Conservation (phyloP, 2,113 vertebrate species). For the Lycaon pictus region DNA sequence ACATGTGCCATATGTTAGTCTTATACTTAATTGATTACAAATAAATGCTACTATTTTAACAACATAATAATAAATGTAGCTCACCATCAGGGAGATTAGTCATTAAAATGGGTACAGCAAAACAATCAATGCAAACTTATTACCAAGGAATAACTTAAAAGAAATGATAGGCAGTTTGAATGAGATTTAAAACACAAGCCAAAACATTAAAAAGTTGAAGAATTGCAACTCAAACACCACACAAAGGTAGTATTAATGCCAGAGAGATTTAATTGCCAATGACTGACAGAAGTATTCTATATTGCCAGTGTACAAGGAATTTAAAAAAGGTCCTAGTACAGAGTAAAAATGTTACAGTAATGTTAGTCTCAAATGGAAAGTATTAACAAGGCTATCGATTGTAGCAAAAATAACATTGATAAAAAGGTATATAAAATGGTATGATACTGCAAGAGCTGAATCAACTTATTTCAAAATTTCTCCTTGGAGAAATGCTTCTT, state of each 20-base stretch:
- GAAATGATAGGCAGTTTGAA: conserved; percentile 6
- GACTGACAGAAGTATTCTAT: not conserved
- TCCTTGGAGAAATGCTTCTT: not conserved
- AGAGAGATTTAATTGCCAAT: not conserved
- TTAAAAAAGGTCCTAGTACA: not conserved
- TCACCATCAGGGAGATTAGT: not conserved
- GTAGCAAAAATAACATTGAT: not conserved
- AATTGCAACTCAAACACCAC: not conserved
- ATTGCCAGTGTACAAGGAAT: not conserved
- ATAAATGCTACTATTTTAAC: conserved; percentile 1
- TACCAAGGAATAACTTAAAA: conserved; percentile 29
- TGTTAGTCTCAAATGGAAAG: not conserved
- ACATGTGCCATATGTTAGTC: not conserved
- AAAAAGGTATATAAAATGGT: not conserved
- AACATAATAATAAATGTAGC: not conserved
- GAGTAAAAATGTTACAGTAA: not conserved
- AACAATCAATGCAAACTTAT: conserved; percentile 50
- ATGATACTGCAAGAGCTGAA: not conserved
- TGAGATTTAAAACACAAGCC: conserved; percentile 8
- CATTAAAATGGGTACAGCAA: conserved; percentile 22
- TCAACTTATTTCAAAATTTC: conserved; percentile 31
- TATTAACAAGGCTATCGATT: not conserved
- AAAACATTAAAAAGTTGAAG: conserved; percentile 15
- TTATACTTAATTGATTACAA: not conserved
- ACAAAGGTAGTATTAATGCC: not conserved